Conservation (phyloP, 1,140 invertebrate species). For the Eriosoma lanigerum region DNA sequence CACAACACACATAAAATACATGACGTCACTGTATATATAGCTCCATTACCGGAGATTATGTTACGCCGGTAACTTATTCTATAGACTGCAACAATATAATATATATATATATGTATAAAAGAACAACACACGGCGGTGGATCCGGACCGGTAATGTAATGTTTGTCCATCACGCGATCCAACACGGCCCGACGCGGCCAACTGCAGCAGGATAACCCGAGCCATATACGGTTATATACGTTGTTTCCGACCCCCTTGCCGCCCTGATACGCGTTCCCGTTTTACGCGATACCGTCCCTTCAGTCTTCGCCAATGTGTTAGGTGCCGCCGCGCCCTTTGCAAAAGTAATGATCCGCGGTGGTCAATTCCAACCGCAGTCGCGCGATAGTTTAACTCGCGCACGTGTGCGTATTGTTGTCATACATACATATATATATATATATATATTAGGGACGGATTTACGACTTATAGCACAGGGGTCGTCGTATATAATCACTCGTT, state of each 20-base stretch:
- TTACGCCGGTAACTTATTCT: slow-evolving; percentile 37
- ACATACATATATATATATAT: neutral
- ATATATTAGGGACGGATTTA: slow-evolving; percentile 28
- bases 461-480: neutral
- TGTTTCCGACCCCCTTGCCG: neutral
- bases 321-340: slow-evolving; percentile 14
- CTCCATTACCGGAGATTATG: slow-evolving; percentile 50
- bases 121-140: slow-evolving; percentile 34
- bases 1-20: too few species aligned
- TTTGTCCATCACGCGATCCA: slow-evolving; percentile 46
- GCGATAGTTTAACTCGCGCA: neutral
- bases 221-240: neutral
- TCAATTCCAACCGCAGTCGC: slow-evolving; percentile 17
- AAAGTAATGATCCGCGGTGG: slow-evolving; percentile 47
- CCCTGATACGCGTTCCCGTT: neutral
- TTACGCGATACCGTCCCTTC: neutral
- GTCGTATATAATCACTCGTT: neutral
- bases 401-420: neutral
- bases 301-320: neutral
- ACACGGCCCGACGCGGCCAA: neutral
- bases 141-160: slow-evolving; percentile 50
- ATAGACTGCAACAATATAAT: neutral
- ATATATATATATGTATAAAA: neutral
- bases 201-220: neutral
- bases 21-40: slow-evolving; percentile 42